phyloP scores from a whole-genome alignment of 2,888 invertebrate species.

The Ctena decussata region DNA sequence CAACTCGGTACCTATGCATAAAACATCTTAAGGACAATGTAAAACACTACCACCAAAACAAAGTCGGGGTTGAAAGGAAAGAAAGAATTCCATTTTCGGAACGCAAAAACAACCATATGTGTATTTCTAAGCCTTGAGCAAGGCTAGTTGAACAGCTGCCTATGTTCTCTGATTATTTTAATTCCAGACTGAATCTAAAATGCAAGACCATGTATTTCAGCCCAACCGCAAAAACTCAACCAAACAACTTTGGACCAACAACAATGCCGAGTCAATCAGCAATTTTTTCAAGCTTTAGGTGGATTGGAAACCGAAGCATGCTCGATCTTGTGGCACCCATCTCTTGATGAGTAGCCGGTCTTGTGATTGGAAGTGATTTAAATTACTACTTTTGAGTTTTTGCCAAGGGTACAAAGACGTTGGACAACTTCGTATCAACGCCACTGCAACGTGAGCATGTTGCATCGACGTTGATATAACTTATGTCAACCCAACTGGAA shows the following conservation, averaged over 20 bases:
- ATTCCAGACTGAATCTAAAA: background rate
- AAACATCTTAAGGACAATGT: conserved; percentile 6
- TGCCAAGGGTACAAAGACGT: no score
- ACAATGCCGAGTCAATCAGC: conserved; percentile 22
- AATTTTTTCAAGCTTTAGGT: background rate
- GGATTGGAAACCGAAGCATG: background rate
- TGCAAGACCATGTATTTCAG: background rate
- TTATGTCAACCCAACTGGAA: no score
- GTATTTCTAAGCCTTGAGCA: background rate
- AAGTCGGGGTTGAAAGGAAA: background rate
- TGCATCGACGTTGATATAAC: no score
- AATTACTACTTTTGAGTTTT: no score
- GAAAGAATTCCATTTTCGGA: conserved; percentile 1
- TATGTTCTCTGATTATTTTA: background rate
- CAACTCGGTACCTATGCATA: background rate
- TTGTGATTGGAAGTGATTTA: no score
- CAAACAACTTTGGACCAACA: conserved; percentile 36
- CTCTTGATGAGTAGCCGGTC: background rate
- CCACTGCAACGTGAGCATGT: no score
- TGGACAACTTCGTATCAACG: no score
- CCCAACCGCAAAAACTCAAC: background rate
- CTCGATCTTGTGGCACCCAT: background rate
- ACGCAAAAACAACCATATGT: conserved; percentile 22
- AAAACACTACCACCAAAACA: conserved; percentile 22
- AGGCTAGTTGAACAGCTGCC: background rate